A percentile compares a stretch with the other conserved stretches of the same genome.
Evolutionary conservation across 2,113 vertebrate genomes (phyloP).

Genomic region (Ailuropoda melanoleuca): DNA sequence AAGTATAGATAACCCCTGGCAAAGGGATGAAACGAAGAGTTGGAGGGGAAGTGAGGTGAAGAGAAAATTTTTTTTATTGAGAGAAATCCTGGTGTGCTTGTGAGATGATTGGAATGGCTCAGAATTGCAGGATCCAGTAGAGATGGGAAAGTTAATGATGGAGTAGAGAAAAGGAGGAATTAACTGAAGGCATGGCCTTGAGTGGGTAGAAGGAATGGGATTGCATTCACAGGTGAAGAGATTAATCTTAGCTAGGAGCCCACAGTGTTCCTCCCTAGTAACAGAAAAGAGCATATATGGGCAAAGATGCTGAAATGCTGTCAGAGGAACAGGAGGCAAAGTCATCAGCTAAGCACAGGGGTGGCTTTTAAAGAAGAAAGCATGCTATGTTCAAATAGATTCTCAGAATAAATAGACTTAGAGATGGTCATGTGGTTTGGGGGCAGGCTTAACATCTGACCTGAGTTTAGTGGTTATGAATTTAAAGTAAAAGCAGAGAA

Average conservation of each 20-base stretch:
- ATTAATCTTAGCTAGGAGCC: neutral
- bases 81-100: neutral
- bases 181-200: neutral
- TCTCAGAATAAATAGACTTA: neutral
- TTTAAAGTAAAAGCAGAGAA: neutral
- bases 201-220: neutral
- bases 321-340: neutral
- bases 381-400: neutral
- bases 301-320: neutral
- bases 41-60: neutral
- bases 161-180: neutral
- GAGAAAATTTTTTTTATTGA: neutral
- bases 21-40: neutral
- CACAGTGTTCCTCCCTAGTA: neutral
- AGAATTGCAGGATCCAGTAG: neutral
- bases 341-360: neutral
- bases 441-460: neutral
- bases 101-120: neutral
- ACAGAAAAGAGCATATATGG: neutral
- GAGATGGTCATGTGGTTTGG: neutral
- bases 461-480: neutral
- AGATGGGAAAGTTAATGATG: neutral
- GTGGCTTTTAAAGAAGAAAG: neutral
- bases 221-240: neutral
- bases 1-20: neutral